Evolutionary conservation across 2,797 vertebrate species (phyloP).

Genomic region (Oryzias sinensis): DNA sequence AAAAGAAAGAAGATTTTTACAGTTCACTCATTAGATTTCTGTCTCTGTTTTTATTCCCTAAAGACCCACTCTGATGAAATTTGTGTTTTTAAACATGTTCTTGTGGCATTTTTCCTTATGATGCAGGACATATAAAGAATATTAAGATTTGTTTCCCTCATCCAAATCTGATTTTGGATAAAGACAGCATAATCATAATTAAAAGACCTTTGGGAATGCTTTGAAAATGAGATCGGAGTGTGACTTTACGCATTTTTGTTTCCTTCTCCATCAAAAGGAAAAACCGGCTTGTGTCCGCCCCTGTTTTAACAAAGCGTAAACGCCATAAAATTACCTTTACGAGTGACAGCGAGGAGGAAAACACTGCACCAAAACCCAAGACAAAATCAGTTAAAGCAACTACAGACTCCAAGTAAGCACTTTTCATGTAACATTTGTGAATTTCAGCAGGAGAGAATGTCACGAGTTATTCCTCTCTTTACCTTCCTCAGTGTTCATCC

Average conservation of each 20-base stretch:
- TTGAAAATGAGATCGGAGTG: too few species aligned
- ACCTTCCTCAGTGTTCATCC: conserved; percentile 28
- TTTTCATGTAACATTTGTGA: background rate
- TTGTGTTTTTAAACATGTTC: too few species aligned
- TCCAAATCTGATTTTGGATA: too few species aligned
- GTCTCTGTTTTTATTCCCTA: too few species aligned
- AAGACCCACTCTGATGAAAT: too few species aligned
- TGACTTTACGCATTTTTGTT: background rate
- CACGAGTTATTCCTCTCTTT: background rate
- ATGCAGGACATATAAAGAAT: too few species aligned
- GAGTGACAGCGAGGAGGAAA: conserved; percentile 38
- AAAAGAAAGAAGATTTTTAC: too few species aligned
- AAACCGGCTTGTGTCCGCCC: conserved; percentile 4
- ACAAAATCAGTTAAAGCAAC: conserved; percentile 14
- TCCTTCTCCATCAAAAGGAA: conserved; percentile 18
- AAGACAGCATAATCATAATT: too few species aligned
- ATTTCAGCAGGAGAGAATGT: background rate
- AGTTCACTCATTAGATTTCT: too few species aligned
- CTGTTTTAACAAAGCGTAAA: conserved; percentile 1
- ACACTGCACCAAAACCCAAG: background rate
- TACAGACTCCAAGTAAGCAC: conserved; percentile 30
- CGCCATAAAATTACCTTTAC: background rate
- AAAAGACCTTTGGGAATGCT: too few species aligned
- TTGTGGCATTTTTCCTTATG: too few species aligned
- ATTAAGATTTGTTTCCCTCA: too few species aligned